Percentiles rank a stretch among this genome's conserved stretches.
These are phyloP conservation scores for Argyresthia goedartella DNA, from an alignment of 2,888 invertebrate species.

Conservation along the genomic window DNA sequence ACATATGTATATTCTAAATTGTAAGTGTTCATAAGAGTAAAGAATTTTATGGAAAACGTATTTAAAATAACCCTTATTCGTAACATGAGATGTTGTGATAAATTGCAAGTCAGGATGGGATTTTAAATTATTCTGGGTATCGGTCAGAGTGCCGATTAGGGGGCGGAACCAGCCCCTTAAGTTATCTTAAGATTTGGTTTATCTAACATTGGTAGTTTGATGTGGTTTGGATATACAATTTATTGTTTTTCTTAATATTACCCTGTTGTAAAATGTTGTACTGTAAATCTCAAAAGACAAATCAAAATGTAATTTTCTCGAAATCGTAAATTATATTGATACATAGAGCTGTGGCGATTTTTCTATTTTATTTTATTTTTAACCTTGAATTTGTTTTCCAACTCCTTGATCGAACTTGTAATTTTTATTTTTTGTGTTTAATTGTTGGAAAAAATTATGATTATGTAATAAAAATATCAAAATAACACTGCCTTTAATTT, in stretches of 20 bases:
- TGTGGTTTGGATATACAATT: too few species aligned
- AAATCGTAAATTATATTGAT: too few species aligned
- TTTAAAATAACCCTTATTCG: constrained; percentile 12
- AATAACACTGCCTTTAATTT: background rate
- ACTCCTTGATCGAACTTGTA: background rate
- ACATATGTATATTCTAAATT: constrained; percentile 55
- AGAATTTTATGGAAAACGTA: constrained; percentile 47
- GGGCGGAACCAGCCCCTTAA: too few species aligned
- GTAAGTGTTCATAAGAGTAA: constrained; percentile 61
- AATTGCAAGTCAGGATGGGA: background rate
- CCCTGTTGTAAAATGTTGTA: too few species aligned
- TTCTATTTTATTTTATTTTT: background rate
- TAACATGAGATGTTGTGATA: constrained; percentile 24
- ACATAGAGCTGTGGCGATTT: too few species aligned
- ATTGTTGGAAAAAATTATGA: background rate
- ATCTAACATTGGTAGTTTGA: too few species aligned
- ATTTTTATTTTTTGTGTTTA: background rate
- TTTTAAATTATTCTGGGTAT: too few species aligned
- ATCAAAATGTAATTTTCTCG: too few species aligned
- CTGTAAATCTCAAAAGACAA: too few species aligned
- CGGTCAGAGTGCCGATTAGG: too few species aligned
- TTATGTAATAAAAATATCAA: constrained; percentile 1
- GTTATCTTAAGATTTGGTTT: too few species aligned
- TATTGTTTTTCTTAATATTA: too few species aligned
- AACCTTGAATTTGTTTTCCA: background rate